Evolutionary conservation across 2,888 invertebrate species (phyloP).

Genomic region (Prostheceraeus crozeri): DNA sequence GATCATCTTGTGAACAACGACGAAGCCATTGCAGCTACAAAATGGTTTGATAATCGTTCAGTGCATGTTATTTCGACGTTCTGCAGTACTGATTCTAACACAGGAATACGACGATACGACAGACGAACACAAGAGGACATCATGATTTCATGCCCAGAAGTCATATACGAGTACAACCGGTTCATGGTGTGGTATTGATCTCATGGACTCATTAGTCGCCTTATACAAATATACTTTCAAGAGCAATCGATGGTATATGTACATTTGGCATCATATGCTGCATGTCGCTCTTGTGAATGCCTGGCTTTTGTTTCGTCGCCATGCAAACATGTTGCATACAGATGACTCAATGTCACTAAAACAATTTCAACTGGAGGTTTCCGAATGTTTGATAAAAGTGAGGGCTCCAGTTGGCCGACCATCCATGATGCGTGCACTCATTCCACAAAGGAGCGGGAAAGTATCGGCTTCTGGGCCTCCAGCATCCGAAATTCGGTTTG

Average conservation of each 20-base stretch:
- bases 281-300: slow-evolving; percentile 31
- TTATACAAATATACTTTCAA: slow-evolving; percentile 17
- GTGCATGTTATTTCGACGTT: slow-evolving; percentile 29
- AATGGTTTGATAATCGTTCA: slow-evolving; percentile 38
- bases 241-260: slow-evolving; percentile 28
- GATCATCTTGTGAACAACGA: slow-evolving; percentile 24
- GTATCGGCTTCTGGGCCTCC: not conserved
- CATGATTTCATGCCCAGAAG: slow-evolving; percentile 2
- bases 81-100: not conserved
- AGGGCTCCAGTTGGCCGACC: not conserved
- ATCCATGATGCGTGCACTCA: not conserved
- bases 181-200: slow-evolving; percentile 35
- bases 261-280: slow-evolving; percentile 8
- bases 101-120: slow-evolving; percentile 14
- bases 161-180: slow-evolving; percentile 33
- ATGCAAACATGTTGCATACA: no score
- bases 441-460: not conserved
- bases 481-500: no score
- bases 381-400: not conserved
- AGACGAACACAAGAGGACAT: slow-evolving; percentile 11
- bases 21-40: slow-evolving; percentile 26
- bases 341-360: no score
- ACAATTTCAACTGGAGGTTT: slow-evolving; percentile 12
- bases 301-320: slow-evolving; percentile 33
- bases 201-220: slow-evolving; percentile 14